Percentiles rank a stretch among this genome's conserved stretches.
Evolutionary conservation across 2,888 invertebrate genomes (phyloP).

Genomic region (Acrobasis suavella): DNA sequence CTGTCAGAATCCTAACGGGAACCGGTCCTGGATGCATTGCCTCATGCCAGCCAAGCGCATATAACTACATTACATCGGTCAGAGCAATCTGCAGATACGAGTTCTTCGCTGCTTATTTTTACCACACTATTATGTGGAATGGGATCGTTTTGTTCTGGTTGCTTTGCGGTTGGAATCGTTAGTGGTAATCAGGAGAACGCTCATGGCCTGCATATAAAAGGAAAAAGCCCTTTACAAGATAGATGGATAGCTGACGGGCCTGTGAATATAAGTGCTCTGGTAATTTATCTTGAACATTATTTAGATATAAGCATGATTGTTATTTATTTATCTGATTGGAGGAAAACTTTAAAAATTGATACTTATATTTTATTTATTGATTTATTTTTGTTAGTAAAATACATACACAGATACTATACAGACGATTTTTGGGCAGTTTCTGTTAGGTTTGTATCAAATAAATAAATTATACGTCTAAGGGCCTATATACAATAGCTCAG

Average conservation of each 20-base stretch:
- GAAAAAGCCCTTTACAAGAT: slow-evolving; percentile 7
- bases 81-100: slow-evolving; percentile 33
- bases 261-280: not conserved
- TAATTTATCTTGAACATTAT: not conserved
- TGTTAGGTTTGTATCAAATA: too few species aligned
- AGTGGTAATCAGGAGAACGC: slow-evolving; percentile 16
- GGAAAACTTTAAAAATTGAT: too few species aligned
- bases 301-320: too few species aligned
- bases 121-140: slow-evolving; percentile 15
- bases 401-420: too few species aligned
- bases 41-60: slow-evolving; percentile 30
- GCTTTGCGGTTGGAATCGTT: slow-evolving; percentile 13
- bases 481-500: too few species aligned
- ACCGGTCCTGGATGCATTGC: slow-evolving; percentile 56
- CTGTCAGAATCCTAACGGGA: slow-evolving; percentile 28
- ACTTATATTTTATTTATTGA: too few species aligned
- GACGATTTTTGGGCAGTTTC: too few species aligned
- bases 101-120: slow-evolving; percentile 10
- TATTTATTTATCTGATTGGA: too few species aligned
- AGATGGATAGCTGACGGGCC: not conserved
- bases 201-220: slow-evolving; percentile 7
- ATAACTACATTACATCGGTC: slow-evolving; percentile 35
- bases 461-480: too few species aligned
- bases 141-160: slow-evolving; percentile 13
- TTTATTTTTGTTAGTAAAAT: too few species aligned